Evolutionary conservation across 2,888 invertebrate genomes (phyloP), one percentile per base, ranked within the genome.

Genomic region (Xanthostigma xanthostigma): DNA sequence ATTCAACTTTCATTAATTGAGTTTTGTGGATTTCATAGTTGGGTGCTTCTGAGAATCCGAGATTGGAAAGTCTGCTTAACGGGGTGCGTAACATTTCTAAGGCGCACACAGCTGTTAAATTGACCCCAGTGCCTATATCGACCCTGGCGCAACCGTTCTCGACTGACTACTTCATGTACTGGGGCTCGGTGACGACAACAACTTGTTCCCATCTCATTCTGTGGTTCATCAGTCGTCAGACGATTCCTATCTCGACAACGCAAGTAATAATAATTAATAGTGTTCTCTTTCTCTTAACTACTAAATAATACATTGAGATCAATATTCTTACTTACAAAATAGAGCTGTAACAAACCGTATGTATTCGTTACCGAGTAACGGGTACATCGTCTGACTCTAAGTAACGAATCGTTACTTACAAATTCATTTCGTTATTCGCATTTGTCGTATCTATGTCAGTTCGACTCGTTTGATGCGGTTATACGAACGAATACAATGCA

Each of bases 81-180:
- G 68, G 70, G 0, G 66, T 81, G 39, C 57, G 66, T 1, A 62
- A 68, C 11, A 67, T 82, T 12, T 66, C 61, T 52, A 66, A 72
- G 49, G 69, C 79, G 0, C 64, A 74, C 36, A 71, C 70, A 0
- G 64, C 68, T 1, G 69, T 69, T 1, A 69, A 72, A 11, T 61
- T 81, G 12, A 66, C 69, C 1, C 73, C 74, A 0, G 63, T 67
- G 13, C 71, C 74, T 0, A 62, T 82, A 57, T 66, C 66, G 2
- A 63, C 62, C 2, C 63, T 79, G 0, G 49, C 81, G 8, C 71
- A 69, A 3, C 68, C 73, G 60, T 82, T 83, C 57, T 60, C 57
- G 9, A 67, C 71, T 53, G 80, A 81, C 60, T 83, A 79, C 59
- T 78, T 79, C 53, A 53, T 78, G 2, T 83, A 82, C 56, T 77